Percentiles rank a stretch among this genome's conserved stretches.
Conservation (phyloP, 2,888 invertebrate genomes). For the Phasia obesa region DNA sequence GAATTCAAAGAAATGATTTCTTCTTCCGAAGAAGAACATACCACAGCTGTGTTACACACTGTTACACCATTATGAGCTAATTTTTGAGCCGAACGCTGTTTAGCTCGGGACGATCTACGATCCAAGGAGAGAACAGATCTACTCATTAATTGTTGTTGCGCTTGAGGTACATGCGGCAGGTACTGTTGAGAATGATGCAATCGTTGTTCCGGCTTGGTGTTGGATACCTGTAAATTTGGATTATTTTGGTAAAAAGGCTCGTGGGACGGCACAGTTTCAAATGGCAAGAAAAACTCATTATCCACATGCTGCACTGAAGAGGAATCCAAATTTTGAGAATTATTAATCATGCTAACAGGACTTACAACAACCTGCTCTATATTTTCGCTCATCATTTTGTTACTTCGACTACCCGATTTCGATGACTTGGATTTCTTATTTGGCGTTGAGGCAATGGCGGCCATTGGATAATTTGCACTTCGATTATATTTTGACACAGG, state of each 20-base stretch:
- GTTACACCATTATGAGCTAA: slow-evolving; percentile 75
- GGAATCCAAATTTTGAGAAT: slow-evolving; percentile 46
- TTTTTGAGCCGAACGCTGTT: slow-evolving; percentile 69
- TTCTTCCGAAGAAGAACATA: slow-evolving; percentile 75
- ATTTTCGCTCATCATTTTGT: slow-evolving; percentile 83
- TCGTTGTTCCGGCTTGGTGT: slow-evolving; percentile 63
- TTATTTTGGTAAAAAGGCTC: slow-evolving; percentile 76
- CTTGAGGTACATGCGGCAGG: slow-evolving; percentile 67
- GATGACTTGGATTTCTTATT: slow-evolving; percentile 75
- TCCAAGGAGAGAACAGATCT: slow-evolving; percentile 79
- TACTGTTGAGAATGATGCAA: slow-evolving; percentile 69
- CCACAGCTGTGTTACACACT: slow-evolving; percentile 61
- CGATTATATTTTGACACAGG: slow-evolving; percentile 69
- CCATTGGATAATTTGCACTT: slow-evolving; percentile 10
- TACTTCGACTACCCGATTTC: slow-evolving; percentile 83
- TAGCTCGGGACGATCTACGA: slow-evolving; percentile 72
- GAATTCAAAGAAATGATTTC: slow-evolving; percentile 86
- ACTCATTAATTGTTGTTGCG: slow-evolving; percentile 70
- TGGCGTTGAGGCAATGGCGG: slow-evolving; percentile 61
- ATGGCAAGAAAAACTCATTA: slow-evolving; percentile 80
- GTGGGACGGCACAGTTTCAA: slow-evolving; percentile 77
- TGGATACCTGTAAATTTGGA: slow-evolving; percentile 5
- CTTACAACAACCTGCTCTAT: slow-evolving; percentile 73
- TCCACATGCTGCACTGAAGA: slow-evolving; percentile 79
- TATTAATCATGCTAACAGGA: slow-evolving; percentile 74